phyloP scores from a whole-genome alignment of 2,113 vertebrate species.

The Dasypus novemcinctus region DNA sequence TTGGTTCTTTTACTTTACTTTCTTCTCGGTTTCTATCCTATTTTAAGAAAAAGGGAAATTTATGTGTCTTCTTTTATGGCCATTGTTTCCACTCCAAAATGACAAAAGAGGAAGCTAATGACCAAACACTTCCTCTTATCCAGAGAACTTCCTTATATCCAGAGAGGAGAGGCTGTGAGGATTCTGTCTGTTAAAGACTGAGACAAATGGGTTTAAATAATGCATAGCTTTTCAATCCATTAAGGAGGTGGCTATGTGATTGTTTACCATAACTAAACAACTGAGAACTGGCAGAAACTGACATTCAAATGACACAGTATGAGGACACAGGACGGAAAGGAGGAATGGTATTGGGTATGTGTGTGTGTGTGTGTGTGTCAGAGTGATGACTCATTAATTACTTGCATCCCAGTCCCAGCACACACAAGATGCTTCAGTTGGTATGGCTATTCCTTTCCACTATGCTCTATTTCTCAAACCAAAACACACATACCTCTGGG shows the following conservation, averaged over 20 bases:
- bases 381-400: background rate
- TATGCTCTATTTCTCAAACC: conserved; percentile 6
- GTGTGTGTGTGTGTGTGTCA: background rate
- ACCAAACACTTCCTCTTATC: background rate
- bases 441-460: background rate
- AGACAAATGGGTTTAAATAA: conserved; percentile 20
- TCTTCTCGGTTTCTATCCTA: conserved; percentile 3
- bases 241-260: background rate
- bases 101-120: conserved; percentile 8
- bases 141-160: background rate
- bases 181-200: conserved; percentile 28
- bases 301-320: conserved; percentile 1
- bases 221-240: background rate
- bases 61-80: background rate
- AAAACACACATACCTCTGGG: background rate
- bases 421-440: background rate
- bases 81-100: background rate
- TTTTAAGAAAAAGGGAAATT: conserved; percentile 33
- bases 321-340: background rate
- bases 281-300: background rate
- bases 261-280: conserved; percentile 33
- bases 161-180: background rate
- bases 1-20: background rate
- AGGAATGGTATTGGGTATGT: background rate
- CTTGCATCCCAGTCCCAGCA: background rate